A percentile compares a stretch with the other conserved stretches of the same genome.
Conservation (phyloP, 2,113 vertebrate species). For the Mugil cephalus region DNA sequence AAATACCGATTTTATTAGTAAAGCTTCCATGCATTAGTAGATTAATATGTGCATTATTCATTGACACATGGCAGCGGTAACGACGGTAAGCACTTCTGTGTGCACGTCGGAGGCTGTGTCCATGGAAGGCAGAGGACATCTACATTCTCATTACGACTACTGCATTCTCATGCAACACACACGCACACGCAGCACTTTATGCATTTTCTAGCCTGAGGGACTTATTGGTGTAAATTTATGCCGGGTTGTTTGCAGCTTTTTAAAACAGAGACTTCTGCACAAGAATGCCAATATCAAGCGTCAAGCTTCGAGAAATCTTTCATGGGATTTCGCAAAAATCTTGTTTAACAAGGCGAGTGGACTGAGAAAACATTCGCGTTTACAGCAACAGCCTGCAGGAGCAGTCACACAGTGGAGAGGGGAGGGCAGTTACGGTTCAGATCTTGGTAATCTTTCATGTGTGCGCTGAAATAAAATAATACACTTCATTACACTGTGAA, state of each 20-base stretch:
- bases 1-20: conserved; percentile 62
- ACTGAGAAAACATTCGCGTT: conserved; percentile 59
- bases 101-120: conserved; percentile 35
- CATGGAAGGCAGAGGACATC: conserved; percentile 53
- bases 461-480: background rate
- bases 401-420: conserved; percentile 14
- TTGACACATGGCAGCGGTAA: conserved; percentile 38
- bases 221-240: conserved; percentile 57
- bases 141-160: conserved; percentile 45
- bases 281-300: conserved; percentile 49
- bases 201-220: conserved; percentile 38
- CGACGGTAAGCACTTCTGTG: conserved; percentile 54
- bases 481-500: conserved; percentile 42
- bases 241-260: conserved; percentile 54
- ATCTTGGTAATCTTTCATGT: conserved; percentile 35
- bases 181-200: conserved; percentile 41
- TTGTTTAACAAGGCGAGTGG: conserved; percentile 63
- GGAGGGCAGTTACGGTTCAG: conserved; percentile 31
- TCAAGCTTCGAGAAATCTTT: conserved; percentile 54
- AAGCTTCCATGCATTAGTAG: conserved; percentile 52
- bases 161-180: conserved; percentile 57
- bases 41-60: conserved; percentile 78
- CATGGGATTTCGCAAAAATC: conserved; percentile 54
- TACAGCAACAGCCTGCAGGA: conserved; percentile 49
- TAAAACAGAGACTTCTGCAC: conserved; percentile 30